Conservation (phyloP, 2,888 invertebrate genomes). For the Catocala fraxini region DNA sequence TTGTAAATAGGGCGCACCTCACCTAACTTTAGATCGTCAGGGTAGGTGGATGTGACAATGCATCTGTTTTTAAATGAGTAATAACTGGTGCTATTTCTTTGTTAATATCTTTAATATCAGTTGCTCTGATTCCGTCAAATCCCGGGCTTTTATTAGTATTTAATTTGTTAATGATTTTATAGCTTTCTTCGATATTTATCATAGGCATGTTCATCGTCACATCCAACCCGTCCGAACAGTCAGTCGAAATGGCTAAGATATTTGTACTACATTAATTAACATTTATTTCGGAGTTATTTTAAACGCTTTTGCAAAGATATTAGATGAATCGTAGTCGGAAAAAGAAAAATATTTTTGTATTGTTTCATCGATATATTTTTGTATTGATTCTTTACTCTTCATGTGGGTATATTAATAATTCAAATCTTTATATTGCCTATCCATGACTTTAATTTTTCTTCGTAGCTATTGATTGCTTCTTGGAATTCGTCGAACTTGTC, state of each 20-base stretch:
- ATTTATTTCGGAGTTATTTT: background rate
- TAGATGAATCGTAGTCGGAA: background rate
- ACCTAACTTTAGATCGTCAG: background rate
- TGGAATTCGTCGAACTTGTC: too few relatives aligned
- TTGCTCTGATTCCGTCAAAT: too few relatives aligned
- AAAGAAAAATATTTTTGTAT: background rate
- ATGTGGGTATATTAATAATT: constrained; percentile 8
- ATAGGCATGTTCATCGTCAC: background rate
- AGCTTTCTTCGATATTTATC: background rate
- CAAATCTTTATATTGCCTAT: too few relatives aligned
- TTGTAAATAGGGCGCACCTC: background rate
- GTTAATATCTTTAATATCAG: background rate
- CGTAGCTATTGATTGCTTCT: too few relatives aligned
- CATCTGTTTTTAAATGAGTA: background rate
- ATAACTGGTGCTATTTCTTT: background rate
- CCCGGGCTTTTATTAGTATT: background rate
- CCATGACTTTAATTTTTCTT: too few relatives aligned
- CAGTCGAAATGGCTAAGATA: too few relatives aligned
- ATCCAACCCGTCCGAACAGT: background rate
- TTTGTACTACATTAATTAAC: background rate
- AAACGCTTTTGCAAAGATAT: background rate
- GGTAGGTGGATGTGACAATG: background rate
- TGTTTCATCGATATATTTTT: constrained; percentile 1
- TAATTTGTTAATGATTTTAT: background rate
- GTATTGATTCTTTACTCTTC: constrained; percentile 21